Conservation (phyloP, 1,140 invertebrate genomes). For the Conopomorpha cramerella region DNA sequence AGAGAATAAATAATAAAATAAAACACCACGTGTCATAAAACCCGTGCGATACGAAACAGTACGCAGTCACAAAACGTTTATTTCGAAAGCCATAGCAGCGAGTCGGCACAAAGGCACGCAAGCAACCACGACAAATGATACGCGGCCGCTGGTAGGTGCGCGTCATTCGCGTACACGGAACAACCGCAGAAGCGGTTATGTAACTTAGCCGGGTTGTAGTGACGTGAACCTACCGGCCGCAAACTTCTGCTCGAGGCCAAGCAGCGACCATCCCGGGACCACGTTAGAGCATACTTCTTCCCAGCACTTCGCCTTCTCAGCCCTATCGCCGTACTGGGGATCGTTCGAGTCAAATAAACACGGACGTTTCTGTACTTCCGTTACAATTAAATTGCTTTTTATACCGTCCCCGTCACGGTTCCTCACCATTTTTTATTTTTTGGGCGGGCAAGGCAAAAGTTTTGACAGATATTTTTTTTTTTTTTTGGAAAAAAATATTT, state of each 20-base stretch:
- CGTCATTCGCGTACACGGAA: too few relatives aligned
- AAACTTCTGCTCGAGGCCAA: constrained; percentile 31
- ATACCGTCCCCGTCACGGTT: constrained; percentile 38
- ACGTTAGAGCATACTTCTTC: constrained; percentile 42
- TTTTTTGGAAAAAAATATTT: background rate
- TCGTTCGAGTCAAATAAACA: constrained; percentile 43
- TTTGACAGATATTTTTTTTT: constrained; percentile 4
- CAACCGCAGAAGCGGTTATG: too few relatives aligned
- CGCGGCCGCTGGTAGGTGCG: too few relatives aligned
- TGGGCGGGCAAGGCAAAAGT: constrained; percentile 9
- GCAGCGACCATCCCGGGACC: constrained; percentile 31
- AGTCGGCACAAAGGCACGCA: too few relatives aligned
- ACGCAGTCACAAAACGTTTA: too few relatives aligned
- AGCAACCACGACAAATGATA: too few relatives aligned
- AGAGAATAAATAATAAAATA: too few relatives aligned
- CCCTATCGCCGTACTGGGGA: constrained; percentile 37
- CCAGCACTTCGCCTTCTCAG: constrained; percentile 41
- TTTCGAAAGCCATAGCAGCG: too few relatives aligned
- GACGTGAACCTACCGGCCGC: constrained; percentile 33
- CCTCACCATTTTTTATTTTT: constrained; percentile 40
- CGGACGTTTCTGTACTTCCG: constrained; percentile 38
- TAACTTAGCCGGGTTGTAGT: background rate
- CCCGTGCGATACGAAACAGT: too few relatives aligned
- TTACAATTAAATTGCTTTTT: constrained; percentile 33
- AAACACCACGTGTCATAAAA: too few relatives aligned